These are phyloP conservation scores for Glaucidium brasilianum DNA, from an alignment of 2,113 vertebrate genomes.

Conservation along the genomic window DNA sequence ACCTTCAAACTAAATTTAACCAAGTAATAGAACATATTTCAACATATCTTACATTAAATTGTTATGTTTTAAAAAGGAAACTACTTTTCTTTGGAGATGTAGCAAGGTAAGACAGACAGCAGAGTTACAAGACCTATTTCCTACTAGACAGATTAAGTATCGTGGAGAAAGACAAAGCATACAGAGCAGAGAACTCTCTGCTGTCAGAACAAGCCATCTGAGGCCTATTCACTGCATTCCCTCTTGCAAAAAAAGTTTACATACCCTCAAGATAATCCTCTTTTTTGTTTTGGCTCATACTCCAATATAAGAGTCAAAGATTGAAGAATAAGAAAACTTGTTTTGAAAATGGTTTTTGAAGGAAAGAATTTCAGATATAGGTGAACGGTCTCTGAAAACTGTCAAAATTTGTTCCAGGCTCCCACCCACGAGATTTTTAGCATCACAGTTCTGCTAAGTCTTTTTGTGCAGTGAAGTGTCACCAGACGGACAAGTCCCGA, in stretches of 20 bases:
- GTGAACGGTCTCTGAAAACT: background rate
- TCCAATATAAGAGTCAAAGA: background rate
- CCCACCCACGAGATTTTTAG: background rate
- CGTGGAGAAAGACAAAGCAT: background rate
- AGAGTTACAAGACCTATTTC: background rate
- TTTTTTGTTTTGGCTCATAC: background rate
- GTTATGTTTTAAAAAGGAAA: background rate
- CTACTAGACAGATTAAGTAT: background rate
- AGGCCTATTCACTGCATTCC: background rate
- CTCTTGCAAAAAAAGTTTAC: background rate
- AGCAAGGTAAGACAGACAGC: background rate
- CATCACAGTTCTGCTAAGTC: background rate
- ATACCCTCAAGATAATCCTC: background rate
- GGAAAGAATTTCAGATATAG: background rate
- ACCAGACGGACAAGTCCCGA: background rate
- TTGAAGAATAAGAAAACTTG: background rate
- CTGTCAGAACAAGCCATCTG: background rate
- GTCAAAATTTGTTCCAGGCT: background rate
- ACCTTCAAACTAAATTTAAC: background rate
- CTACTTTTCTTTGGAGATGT: background rate
- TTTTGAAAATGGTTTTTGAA: background rate
- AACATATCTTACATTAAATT: background rate
- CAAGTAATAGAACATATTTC: background rate
- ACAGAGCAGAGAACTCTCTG: background rate
- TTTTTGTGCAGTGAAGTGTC: background rate